Base-by-base conservation (phyloP, 2,888 invertebrate species). In the Erebia epiphron region DNA sequence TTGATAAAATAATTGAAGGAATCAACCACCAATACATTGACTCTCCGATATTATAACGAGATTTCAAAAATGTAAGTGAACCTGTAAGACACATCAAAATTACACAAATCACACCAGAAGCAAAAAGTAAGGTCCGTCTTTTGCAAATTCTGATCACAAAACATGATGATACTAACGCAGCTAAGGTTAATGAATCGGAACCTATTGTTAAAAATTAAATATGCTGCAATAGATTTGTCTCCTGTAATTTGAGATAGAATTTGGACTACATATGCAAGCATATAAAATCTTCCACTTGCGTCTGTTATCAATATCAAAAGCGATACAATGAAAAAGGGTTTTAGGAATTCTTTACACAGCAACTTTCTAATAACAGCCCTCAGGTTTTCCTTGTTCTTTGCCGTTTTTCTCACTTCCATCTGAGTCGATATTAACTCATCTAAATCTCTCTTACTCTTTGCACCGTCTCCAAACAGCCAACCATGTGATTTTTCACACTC, bases 181-280 rank as follows among this genome's bases (percentile, higher is more conserved):
- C 3, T 16, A 83, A 61, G 3, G 78, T 77, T 11, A 83, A 71
- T 8, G 75, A 14, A 78, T 86, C 86, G 7, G 78, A 72, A 14
- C 78, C 81, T n/a, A 85, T 69, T 3, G 83, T 78, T 46, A 79
- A 82, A 70, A 83, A 85, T 78, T 46, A 79, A 82, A 70, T 83
- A 85, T 18, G 78, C 66, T 4, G 81, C 85, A 26, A 79, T 66
- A 1, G 82, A 76, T 65, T 80, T 73, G 56, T 82, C 77, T 0
- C 73, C 79, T 1, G 80, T 75, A 8, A 87, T 67, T 21, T 80
- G 77, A 4, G 70, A 70, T 74, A 87, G 79, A 14, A 87, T 86
- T 69, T 84, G 77, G 5, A 81, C 78, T 3, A 79, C 75, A 16
- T 84, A 86, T 9, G 78, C 80, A 9, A 79, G 41, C 35, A 82